These are phyloP conservation scores for Macropis europaea DNA, from an alignment of 2,888 invertebrate species.

Conservation along the genomic window DNA sequence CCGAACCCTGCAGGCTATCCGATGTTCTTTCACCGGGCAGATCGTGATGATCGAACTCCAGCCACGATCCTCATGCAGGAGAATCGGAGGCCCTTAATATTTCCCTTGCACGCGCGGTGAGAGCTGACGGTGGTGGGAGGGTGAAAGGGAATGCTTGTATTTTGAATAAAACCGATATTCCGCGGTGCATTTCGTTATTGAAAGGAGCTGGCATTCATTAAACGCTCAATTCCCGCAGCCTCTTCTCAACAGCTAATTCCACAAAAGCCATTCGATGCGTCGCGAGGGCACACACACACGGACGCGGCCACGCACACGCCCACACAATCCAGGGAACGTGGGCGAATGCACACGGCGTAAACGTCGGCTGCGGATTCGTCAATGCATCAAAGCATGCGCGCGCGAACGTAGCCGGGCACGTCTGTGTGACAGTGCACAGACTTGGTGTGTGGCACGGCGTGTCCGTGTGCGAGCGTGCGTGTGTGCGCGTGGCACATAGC, in stretches of 20 bases:
- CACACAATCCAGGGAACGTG: background rate
- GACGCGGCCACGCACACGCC: background rate
- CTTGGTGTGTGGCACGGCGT: background rate
- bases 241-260: background rate
- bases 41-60: too few relatives aligned
- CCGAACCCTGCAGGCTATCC: too few relatives aligned
- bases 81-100: background rate
- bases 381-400: constrained; percentile 12
- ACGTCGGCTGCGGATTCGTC: constrained; percentile 21
- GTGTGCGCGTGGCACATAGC: constrained; percentile 31
- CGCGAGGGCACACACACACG: background rate
- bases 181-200: background rate
- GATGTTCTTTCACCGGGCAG: too few relatives aligned
- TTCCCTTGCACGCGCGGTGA: too few relatives aligned
- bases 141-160: background rate
- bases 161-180: background rate
- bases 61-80: background rate
- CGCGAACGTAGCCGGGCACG: background rate
- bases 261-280: background rate
- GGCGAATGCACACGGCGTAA: constrained; percentile 1
- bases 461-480: background rate
- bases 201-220: constrained; percentile 1
- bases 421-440: background rate
- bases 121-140: background rate
- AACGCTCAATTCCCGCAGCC: background rate